phyloP scores from a whole-genome alignment of 1,140 invertebrate species.

The Cyrtorhinus lividipennis region DNA sequence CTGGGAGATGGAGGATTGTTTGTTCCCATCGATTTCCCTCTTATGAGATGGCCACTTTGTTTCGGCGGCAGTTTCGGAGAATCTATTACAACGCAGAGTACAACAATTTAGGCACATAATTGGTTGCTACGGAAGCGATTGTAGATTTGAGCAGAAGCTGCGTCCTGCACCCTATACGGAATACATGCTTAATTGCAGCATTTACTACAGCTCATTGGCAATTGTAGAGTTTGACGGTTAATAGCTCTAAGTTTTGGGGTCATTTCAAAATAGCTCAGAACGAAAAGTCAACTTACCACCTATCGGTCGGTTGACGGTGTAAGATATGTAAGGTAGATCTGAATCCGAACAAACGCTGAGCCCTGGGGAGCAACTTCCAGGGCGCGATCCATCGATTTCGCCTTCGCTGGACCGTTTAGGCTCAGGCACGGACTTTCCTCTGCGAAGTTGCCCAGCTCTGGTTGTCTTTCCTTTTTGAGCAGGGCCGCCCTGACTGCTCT shows the following conservation, averaged over 20 bases:
- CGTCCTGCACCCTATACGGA: too few relatives aligned
- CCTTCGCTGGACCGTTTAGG: slow-evolving; percentile 19
- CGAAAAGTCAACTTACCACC: too few relatives aligned
- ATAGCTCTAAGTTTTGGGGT: too few relatives aligned
- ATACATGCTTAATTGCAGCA: too few relatives aligned
- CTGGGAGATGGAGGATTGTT: slow-evolving; percentile 25
- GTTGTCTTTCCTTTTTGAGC: slow-evolving; percentile 15
- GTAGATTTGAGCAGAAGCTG: too few relatives aligned
- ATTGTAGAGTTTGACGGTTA: too few relatives aligned
- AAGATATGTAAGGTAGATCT: slow-evolving; percentile 87
- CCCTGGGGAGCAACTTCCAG: slow-evolving; percentile 57
- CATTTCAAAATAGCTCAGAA: too few relatives aligned
- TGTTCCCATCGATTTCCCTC: slow-evolving; percentile 30
- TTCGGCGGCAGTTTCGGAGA: slow-evolving; percentile 60
- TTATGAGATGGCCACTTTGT: slow-evolving; percentile 31
- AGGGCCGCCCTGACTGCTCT: slow-evolving; percentile 19
- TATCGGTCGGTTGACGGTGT: slow-evolving; percentile 81
- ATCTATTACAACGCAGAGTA: too few relatives aligned
- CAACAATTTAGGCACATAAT: too few relatives aligned
- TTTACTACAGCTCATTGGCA: too few relatives aligned
- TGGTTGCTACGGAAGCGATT: too few relatives aligned
- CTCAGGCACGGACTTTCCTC: slow-evolving; percentile 25
- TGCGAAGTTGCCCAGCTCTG: slow-evolving; percentile 20
- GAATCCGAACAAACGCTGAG: slow-evolving; percentile 76
- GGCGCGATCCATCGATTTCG: slow-evolving; percentile 21